These are phyloP conservation scores for Piliocolobus tephrosceles DNA, from an alignment of 2,113 vertebrate genomes.

Conservation along the genomic window DNA sequence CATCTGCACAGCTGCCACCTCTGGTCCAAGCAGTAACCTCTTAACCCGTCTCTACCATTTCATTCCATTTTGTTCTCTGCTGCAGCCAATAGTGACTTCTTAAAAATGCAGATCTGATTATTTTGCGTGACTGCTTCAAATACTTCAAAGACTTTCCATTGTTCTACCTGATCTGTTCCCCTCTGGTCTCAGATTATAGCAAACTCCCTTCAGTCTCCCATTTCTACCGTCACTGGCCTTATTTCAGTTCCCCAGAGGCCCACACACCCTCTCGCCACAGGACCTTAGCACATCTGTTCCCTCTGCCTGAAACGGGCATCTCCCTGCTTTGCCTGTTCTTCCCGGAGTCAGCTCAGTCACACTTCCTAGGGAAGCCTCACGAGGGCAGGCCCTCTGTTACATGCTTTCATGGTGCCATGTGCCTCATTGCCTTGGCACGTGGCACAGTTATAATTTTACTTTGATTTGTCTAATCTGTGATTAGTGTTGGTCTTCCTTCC, in stretches of 20 bases:
- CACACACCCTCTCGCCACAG: background rate
- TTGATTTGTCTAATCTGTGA: background rate
- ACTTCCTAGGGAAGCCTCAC: background rate
- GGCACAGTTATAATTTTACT: background rate
- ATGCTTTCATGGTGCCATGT: accelerated
- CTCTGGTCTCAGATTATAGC: background rate
- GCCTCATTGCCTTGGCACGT: background rate
- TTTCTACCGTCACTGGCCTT: background rate
- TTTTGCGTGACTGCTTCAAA: background rate
- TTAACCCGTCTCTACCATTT: background rate
- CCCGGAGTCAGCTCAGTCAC: background rate
- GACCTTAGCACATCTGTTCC: background rate
- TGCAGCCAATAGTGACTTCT: background rate
- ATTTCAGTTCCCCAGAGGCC: background rate
- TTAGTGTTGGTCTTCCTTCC: background rate
- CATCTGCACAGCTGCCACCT: background rate
- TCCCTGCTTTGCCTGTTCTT: background rate
- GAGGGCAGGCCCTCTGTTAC: background rate
- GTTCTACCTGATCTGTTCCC: background rate
- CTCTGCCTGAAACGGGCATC: background rate
- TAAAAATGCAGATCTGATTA: background rate
- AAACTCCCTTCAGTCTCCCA: background rate
- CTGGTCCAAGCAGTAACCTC: background rate
- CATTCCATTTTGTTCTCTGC: background rate
- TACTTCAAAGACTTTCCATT: background rate